Conservation (phyloP, 2,113 vertebrate species). For the Rhinolophus sinicus region DNA sequence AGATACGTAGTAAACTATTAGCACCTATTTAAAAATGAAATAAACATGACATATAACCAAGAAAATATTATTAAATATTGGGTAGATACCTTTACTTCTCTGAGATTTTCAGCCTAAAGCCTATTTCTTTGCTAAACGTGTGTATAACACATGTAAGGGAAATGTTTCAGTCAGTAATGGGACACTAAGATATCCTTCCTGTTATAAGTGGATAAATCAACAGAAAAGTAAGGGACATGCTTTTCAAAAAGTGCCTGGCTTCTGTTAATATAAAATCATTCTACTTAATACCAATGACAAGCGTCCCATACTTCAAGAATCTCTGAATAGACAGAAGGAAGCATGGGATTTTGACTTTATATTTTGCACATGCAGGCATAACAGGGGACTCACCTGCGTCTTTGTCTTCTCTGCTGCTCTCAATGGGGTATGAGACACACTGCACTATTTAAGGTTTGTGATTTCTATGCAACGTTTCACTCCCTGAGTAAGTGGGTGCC, state of each 20-base stretch:
- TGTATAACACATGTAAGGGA: neutral
- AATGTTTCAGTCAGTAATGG: neutral
- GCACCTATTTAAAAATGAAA: neutral
- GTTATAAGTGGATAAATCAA: neutral
- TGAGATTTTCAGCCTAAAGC: neutral
- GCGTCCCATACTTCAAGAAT: neutral
- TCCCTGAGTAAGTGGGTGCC: neutral
- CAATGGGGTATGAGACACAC: neutral
- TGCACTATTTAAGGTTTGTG: neutral
- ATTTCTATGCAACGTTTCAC: neutral
- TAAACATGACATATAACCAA: neutral
- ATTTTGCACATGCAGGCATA: neutral
- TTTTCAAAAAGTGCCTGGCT: neutral
- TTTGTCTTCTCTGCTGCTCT: neutral
- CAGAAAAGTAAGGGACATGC: too few species aligned
- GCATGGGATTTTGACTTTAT: neutral
- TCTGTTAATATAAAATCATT: neutral
- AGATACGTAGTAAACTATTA: neutral
- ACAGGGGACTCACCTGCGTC: neutral
- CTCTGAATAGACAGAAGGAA: neutral
- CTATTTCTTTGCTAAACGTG: neutral
- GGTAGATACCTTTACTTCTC: neutral
- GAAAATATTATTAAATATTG: neutral
- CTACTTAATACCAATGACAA: neutral
- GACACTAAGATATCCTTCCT: neutral